phyloP scores from a whole-genome alignment of 2,888 invertebrate species.

The Oconnorella tubifera region DNA sequence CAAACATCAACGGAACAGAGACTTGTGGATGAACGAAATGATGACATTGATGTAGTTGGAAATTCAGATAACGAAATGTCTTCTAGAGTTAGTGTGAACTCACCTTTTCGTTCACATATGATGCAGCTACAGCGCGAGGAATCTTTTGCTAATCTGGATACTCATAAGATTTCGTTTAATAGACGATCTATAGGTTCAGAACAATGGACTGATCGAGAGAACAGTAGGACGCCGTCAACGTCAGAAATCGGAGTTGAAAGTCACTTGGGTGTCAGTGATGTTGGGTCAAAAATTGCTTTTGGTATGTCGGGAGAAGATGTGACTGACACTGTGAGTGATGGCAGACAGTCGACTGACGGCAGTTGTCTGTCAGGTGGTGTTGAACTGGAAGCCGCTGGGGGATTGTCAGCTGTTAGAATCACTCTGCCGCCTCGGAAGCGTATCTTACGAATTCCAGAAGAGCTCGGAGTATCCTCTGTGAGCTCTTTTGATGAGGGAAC shows the following conservation, averaged over 20 bases:
- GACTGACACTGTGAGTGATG: neutral
- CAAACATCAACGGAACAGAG: no score
- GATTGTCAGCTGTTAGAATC: neutral
- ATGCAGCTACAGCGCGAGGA: no score
- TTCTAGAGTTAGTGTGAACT: no score
- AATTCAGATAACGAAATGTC: no score
- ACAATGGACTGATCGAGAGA: neutral
- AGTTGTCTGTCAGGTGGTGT: neutral
- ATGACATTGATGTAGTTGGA: no score
- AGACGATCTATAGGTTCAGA: no score
- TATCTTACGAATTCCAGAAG: neutral
- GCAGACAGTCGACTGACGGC: conserved; percentile 4
- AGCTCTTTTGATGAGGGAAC: no score
- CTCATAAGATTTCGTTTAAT: no score
- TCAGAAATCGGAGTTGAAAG: neutral
- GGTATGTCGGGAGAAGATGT: neutral
- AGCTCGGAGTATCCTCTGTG: neutral
- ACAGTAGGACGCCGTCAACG: neutral
- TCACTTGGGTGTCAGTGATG: neutral
- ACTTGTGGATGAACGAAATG: no score
- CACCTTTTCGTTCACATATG: no score
- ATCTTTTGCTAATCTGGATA: no score
- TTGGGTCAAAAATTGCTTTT: neutral
- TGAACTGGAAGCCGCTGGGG: neutral
- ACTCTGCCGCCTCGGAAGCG: neutral